Base-by-base conservation (phyloP, 2,888 invertebrate genomes). In the Dermolepida albohirtum region DNA sequence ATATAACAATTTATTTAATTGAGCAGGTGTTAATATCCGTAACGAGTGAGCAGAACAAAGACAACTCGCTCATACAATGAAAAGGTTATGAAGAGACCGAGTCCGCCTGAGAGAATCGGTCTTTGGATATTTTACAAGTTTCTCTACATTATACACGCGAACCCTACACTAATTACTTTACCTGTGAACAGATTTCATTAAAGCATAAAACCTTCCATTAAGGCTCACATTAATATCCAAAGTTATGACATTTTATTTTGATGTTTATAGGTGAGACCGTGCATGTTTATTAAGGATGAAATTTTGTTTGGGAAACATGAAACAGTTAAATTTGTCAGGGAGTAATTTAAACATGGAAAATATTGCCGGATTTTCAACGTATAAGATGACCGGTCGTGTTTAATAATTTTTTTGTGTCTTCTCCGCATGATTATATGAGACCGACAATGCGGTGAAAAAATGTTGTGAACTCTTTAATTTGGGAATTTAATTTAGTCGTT, bases 281-380 rank as follows among this genome's bases (percentile, higher is more conserved):
- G 65, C 68, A 69, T 69, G 62, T 69, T 69, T 69, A 69, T 69
- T 69, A 52, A 69, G 62, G 47, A 65, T 65, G 65, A 69, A 69
- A 69, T 69, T 69, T 69, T 69, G 68, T 69, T 66, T 69, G 68
- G 68, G 65, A 69, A 69, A 69, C 68, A 69, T 44, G 65, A 52
- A 29, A 59, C 62, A 57, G 59, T 69, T 69, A 65, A 65, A 65
- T 69, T 69, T 69, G 68, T 69, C 68, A 65, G 51, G 68, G 52
- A 50, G 62, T 59, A 47, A 51, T 64, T 69, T 69, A 65, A 69
- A 39, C 50, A 14, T 43, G 47, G 52, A 65, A 69, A 69, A 65
- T 69, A 65, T 52, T 34, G 52, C 49, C 64, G 50, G 50, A 47
- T 59, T 34, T 57, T 34, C 59, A 47, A 44, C 47, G 44, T 44